phyloP scores from a whole-genome alignment of 2,113 vertebrate species.

The Glaucomys volans region DNA sequence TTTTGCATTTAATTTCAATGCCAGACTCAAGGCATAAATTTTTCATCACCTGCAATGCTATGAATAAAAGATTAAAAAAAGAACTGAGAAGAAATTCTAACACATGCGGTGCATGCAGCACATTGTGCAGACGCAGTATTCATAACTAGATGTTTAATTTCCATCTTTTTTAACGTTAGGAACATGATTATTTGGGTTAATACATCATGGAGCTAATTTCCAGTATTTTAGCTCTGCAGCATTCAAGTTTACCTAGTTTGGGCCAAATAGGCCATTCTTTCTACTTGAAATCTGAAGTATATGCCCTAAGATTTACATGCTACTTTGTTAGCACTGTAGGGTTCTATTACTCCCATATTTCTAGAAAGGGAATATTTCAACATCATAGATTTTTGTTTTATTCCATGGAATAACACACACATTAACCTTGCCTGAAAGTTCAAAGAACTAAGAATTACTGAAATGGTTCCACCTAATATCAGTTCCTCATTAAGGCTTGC shows the following conservation, averaged over 20 bases:
- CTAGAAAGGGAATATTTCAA: slow-evolving; percentile 82
- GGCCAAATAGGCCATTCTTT: slow-evolving; percentile 82
- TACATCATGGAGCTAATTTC: slow-evolving; percentile 89
- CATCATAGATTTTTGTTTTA: slow-evolving; percentile 77
- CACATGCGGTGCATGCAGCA: slow-evolving; percentile 93
- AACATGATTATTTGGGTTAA: slow-evolving; percentile 89
- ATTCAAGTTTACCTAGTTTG: slow-evolving; percentile 84
- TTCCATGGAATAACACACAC: slow-evolving; percentile 74
- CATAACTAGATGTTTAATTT: slow-evolving; percentile 94
- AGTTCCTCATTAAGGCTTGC: slow-evolving; percentile 85
- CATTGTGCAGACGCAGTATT: slow-evolving; percentile 92
- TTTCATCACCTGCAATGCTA: slow-evolving; percentile 99
- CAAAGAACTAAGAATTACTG: slow-evolving; percentile 84
- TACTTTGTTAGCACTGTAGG: slow-evolving; percentile 77
- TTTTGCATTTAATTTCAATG: slow-evolving; percentile 99
- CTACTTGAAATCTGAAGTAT: slow-evolving; percentile 77
- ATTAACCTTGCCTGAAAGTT: slow-evolving; percentile 82
- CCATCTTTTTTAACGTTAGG: slow-evolving; percentile 89
- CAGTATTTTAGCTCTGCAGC: slow-evolving; percentile 82
- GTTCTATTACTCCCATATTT: slow-evolving; percentile 83
- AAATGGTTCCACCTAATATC: slow-evolving; percentile 82
- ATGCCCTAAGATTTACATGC: slow-evolving; percentile 73
- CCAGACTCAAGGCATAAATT: slow-evolving; percentile 99
- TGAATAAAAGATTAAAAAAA: slow-evolving; percentile 99
- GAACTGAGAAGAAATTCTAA: slow-evolving; percentile 96